phyloP scores from a whole-genome alignment of 2,888 invertebrate genomes.

The Ametastegia equiseti region DNA sequence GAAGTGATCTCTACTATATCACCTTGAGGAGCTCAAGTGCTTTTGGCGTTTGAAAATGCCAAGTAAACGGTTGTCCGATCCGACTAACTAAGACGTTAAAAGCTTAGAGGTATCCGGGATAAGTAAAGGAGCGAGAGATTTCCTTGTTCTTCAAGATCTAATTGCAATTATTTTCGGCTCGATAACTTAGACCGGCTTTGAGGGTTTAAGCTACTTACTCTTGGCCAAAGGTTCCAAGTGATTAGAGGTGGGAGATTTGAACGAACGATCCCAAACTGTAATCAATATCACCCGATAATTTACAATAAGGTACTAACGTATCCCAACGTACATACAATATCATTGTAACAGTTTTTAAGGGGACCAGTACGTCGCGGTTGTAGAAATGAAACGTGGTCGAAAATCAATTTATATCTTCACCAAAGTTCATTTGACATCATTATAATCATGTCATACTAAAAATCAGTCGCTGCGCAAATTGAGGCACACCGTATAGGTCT shows the following conservation, averaged over 20 bases:
- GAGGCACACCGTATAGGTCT: no score
- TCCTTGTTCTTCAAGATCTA: neutral
- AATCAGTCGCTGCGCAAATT: no score
- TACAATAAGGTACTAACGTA: neutral
- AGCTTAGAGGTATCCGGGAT: neutral
- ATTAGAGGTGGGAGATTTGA: conserved; percentile 3
- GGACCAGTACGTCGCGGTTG: no score
- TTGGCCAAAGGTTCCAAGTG: neutral
- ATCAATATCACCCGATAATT: conserved; percentile 30
- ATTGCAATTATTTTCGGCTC: neutral
- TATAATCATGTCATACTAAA: no score
- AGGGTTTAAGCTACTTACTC: conserved; percentile 4
- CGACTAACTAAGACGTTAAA: neutral
- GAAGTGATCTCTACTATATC: no score
- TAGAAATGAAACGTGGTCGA: no score
- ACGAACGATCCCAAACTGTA: conserved; percentile 12
- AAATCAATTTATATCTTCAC: no score
- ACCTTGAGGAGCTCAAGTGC: neutral
- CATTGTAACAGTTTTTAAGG: conserved; percentile 1
- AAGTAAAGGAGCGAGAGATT: neutral
- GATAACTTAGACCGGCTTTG: neutral
- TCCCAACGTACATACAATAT: neutral
- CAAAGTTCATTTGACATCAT: no score
- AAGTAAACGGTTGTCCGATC: neutral
- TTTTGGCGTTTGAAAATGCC: neutral